Base-by-base conservation (phyloP, 2,113 vertebrate species). In the Pteronura brasiliensis region DNA sequence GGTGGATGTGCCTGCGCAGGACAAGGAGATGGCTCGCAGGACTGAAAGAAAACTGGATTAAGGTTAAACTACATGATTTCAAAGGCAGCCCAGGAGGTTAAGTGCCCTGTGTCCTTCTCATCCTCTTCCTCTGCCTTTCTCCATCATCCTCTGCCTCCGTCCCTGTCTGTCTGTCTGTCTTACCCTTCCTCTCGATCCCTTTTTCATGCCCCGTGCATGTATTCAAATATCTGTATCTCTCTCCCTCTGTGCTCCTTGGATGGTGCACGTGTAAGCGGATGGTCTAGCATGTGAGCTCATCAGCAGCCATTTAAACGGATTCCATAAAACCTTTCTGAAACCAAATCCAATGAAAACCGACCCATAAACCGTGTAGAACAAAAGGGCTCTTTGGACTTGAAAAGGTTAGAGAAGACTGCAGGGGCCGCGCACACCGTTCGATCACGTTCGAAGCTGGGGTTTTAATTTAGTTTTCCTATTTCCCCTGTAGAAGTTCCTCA, bases 391-490 rank as follows among this genome's bases (percentile, higher is more conserved):
- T 98, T 98, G 96, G 98, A 94, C 94, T 98, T 99, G 98, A 97
- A 99, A 99, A 99, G 98, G 98, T 98, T 98, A 98, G 96, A 97
- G 98, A 97, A 94, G 97, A 98, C 98, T 96, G 97, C 96, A 84
- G 97, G 98, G 97, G 97, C 97, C 96, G 98, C 84, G 57, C 92
- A 69, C 89, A 21, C 92, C 0, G 18, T 98, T 99, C 98, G 97
- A 98, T 99, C 97, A 92, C 15, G 96, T 96, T 97, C 31, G 49
- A 96, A 97, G 94, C 96, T 97, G 96, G 90, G 94, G 95, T 98
- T 98, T 98, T 95, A 98, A 98, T 98, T 97, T 97, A 77, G 96
- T 98, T 98, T 98, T 98, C 97, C 96, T 97, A 4, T 97, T 98
- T 98, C 93, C 98, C 97, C 96, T 20, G n/a, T 96, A 97, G 97